These are phyloP conservation scores for Octonoba sinensis DNA, from an alignment of 2,888 invertebrate species.

Conservation along the genomic window DNA sequence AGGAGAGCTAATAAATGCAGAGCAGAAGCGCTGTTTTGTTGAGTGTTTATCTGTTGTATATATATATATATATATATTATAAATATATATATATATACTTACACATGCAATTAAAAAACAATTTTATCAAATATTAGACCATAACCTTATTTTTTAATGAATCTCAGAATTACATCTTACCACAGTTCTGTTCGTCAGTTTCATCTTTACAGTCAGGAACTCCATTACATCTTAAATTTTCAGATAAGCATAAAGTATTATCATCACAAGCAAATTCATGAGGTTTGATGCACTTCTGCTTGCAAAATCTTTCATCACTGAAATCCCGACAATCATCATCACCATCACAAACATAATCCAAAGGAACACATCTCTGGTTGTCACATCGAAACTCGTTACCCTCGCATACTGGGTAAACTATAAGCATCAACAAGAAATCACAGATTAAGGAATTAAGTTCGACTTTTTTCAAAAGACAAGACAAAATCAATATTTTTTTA, in stretches of 20 bases:
- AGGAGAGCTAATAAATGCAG: too few relatives aligned
- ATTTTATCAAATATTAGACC: too few relatives aligned
- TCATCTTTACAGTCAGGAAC: conserved; percentile 70
- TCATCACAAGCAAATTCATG: conserved; percentile 75
- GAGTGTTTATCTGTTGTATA: too few relatives aligned
- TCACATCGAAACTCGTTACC: conserved; percentile 80
- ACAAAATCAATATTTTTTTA: too few relatives aligned
- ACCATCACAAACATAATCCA: conserved; percentile 80
- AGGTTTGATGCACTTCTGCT: conserved; percentile 71
- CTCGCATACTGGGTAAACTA: conserved; percentile 75
- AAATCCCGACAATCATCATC: conserved; percentile 79
- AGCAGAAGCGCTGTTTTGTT: too few relatives aligned
- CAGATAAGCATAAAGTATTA: conserved; percentile 73
- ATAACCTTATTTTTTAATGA: too few relatives aligned
- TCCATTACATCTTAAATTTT: conserved; percentile 71
- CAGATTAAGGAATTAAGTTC: too few relatives aligned
- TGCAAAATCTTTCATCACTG: conserved; percentile 81
- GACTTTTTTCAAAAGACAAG: too few relatives aligned
- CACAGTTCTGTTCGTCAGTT: conserved; percentile 72
- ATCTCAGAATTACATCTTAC: conserved; percentile 18
- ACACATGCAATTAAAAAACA: too few relatives aligned
- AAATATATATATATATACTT: too few relatives aligned
- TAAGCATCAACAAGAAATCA: conserved; percentile 35
- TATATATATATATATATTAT: too few relatives aligned
- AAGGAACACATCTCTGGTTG: conserved; percentile 80